Evolutionary conservation across 2,113 vertebrate species (phyloP).

Genomic region (Dipodomys merriami): DNA sequence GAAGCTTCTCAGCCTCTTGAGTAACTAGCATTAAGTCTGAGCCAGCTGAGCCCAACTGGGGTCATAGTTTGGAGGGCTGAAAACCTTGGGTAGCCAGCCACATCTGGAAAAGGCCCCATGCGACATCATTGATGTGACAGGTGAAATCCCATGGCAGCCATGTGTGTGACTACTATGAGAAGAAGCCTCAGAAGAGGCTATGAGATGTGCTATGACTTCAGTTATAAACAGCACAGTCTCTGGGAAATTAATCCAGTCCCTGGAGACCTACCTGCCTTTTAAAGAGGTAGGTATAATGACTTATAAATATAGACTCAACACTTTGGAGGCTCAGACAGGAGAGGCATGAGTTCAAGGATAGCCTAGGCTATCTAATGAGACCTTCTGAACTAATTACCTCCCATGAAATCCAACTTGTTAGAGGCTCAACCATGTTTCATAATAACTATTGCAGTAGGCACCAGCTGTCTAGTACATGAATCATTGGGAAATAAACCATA

Average conservation of each 20-base stretch:
- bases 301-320: too few relatives aligned
- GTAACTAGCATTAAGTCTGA: too few relatives aligned
- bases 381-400: not conserved
- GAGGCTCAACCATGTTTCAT: not conserved
- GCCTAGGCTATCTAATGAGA: too few relatives aligned
- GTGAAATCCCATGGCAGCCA: not conserved
- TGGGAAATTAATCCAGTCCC: not conserved
- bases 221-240: not conserved
- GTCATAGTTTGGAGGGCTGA: not conserved
- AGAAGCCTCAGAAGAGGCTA: not conserved
- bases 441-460: not conserved
- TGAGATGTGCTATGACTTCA: not conserved
- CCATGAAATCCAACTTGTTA: not conserved
- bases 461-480: not conserved
- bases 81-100: not conserved
- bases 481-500: not conserved
- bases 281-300: too few relatives aligned
- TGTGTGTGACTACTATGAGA: accelerated
- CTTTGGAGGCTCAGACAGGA: too few relatives aligned
- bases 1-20: too few relatives aligned
- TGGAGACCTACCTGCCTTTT: not conserved
- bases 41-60: too few relatives aligned
- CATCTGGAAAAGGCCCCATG: too few relatives aligned
- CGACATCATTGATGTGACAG: not conserved
- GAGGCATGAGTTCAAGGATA: too few relatives aligned